Evolutionary conservation across 2,888 invertebrate genomes (phyloP).

Genomic region (Drosophila formosana): DNA sequence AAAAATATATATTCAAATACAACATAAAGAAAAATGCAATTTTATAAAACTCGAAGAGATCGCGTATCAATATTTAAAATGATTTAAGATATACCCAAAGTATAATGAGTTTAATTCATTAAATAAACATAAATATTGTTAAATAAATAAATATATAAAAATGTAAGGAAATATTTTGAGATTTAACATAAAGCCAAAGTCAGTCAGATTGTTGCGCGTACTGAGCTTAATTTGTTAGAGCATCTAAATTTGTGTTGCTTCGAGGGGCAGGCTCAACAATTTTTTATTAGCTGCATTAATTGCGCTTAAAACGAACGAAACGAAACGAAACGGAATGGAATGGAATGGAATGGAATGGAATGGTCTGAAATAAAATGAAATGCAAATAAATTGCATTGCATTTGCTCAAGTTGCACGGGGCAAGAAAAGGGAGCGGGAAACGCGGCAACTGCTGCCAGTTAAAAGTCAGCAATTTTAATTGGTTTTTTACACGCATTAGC

Average conservation of each 20-base stretch:
- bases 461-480: conserved; percentile 67
- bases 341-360: conserved; percentile 29
- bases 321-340: conserved; percentile 41
- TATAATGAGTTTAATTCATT: too few species aligned
- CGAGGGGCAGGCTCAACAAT: background rate
- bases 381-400: conserved; percentile 68
- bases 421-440: conserved; percentile 3
- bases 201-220: background rate
- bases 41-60: too few species aligned
- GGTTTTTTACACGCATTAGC: conserved; percentile 69
- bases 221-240: conserved; percentile 4
- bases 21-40: too few species aligned
- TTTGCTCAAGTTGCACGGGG: conserved; percentile 47
- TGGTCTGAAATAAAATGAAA: conserved; percentile 32
- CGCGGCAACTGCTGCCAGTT: conserved; percentile 33
- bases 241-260: background rate
- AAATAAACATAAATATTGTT: too few species aligned
- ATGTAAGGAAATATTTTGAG: too few species aligned
- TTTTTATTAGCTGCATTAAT: conserved; percentile 63
- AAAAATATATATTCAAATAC: too few species aligned
- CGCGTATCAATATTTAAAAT: too few species aligned
- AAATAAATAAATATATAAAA: too few species aligned
- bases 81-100: too few species aligned
- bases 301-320: conserved; percentile 59
- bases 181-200: too few species aligned